Evolutionary conservation across 2,888 invertebrate species (phyloP), one percentile per base, ranked within the genome.

Genomic region (Tipula lateralis): DNA sequence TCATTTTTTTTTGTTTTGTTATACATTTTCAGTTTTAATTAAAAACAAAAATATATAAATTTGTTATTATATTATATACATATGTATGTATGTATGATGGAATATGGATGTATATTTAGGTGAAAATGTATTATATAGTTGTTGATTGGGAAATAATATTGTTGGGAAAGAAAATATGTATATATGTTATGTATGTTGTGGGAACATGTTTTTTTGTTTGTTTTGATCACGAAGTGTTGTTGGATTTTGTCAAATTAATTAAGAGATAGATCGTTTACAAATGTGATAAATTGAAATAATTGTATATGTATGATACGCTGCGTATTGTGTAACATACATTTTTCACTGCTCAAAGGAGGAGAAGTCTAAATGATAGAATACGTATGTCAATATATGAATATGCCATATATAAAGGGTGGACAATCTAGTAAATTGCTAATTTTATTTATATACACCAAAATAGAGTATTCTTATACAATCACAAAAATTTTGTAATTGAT

Each of bases 101-200:
- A n/a, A n/a, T n/a, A n/a, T n/a, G n/a, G 9, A 24, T 66, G 16
- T 50, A 24, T 66, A 66, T 66, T 66, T 66, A 66, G 66, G 66
- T 66, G 66, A 66, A 66, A 66, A 66, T 66, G 24, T 66, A 66
- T 66, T 24, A 66, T n/a, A n/a, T 66, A 66, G 44, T 19, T 19
- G 50, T 66, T 66, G 66, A 66, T 66, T 66, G 66, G 66, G 66
- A 66, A 66, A 66, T 66, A 66, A 66, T 66, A 66, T 66, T 66
- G 66, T 66, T 66, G 66, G 66, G 66, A 66, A 66, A 66, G 19
- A 24, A 66, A 66, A 66, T 66, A 66, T 24, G 44, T 50, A 36
- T 12, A 12, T 50, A 16, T 50, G 44, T 16, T n/a, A n/a, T 44
- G 44, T 44, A 44, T 44, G 39, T 44, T 50, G 66, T 66, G 66